Evolutionary conservation across 2,797 vertebrate genomes (phyloP), one percentile per base, ranked within the genome.

Genomic region (Pangasius sanitwongsei): DNA sequence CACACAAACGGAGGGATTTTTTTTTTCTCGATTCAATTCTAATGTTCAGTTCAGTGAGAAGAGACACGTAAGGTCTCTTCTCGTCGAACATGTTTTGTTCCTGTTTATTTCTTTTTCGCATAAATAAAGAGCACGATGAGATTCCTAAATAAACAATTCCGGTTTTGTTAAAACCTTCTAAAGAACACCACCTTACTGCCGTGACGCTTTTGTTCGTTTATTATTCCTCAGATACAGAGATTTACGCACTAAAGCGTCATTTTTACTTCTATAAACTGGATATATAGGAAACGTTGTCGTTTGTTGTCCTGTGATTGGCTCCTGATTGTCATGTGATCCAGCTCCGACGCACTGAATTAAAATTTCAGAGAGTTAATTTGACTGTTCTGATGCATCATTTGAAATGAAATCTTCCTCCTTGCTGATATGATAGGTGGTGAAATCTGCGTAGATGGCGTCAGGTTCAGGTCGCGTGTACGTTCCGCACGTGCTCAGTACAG

Each of bases 221-320:
- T 61, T 61, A 61, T 25, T 61, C 7, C 20, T 74, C 9, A 4
- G 13, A 23, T 25, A 13, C 72, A 2, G 2, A 15, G 1, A 8
- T 34, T 53, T 41, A 31, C 37, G 20, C 34, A 41, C 69, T 23
- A 18, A 37, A 69, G 55, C 6, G 63, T 34, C 37, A 1, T 23
- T 41, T 23, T 25, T 44, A 70, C 31, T 67, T n/a, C n/a, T n/a
- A n/a, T n/a, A n/a, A n/a, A n/a, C n/a, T n/a, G 15, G 67, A 20
- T 8, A 1, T 48, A 11, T 48, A 48, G 11, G 23, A 75, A 13
- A 12, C 4, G 23, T 34, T n/a, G 44, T 50, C 6, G 23, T 28
- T 41, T 48, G 41, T 48, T 57, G n/a, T 57, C 77, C 55, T 34
- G 50, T 37, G 78, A 81, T 81, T 81, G 55, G 78, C 31, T 81